phyloP scores from a whole-genome alignment of 1,140 invertebrate genomes.

The Rhyacophila brunnea region DNA sequence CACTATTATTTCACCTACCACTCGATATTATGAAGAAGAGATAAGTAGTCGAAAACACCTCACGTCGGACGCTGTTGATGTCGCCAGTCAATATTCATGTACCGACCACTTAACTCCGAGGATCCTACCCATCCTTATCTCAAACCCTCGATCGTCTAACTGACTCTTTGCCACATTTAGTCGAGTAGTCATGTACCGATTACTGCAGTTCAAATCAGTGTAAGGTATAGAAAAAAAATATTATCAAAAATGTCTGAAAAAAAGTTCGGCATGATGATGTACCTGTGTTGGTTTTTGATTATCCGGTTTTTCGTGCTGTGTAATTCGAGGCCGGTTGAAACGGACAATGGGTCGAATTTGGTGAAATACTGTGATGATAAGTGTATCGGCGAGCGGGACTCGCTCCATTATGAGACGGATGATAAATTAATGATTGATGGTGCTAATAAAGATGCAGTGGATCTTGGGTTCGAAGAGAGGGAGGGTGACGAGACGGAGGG shows the following conservation, averaged over 20 bases:
- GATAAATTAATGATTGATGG: conserved; percentile 31
- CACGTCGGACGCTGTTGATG: conserved; percentile 3
- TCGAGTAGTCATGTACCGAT: no score
- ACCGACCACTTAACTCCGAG: conserved; percentile 6
- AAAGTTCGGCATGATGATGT: not conserved
- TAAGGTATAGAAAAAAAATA: not conserved
- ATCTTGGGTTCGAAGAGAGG: conserved; percentile 15
- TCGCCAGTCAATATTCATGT: conserved; percentile 26
- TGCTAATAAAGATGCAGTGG: conserved; percentile 1
- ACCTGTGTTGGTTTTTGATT: conserved; percentile 19
- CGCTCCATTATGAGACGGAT: conserved; percentile 16
- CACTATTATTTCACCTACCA: no score
- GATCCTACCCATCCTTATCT: conserved; percentile 8
- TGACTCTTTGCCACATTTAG: no score
- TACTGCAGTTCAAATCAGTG: no score
- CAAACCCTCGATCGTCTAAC: not conserved
- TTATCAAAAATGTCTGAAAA: conserved; percentile 10
- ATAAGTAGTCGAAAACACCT: no score
- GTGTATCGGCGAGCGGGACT: conserved; percentile 22
- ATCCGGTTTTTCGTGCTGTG: conserved; percentile 7
- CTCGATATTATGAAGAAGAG: not conserved
- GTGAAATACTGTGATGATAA: conserved; percentile 29
- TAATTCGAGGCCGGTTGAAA: not conserved
- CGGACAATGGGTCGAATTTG: conserved; percentile 22
- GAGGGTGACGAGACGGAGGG: conserved; percentile 29